Evolutionary conservation across 2,113 vertebrate genomes (phyloP), one percentile per base, ranked within the genome.

Genomic region (Odocoileus virginianus): DNA sequence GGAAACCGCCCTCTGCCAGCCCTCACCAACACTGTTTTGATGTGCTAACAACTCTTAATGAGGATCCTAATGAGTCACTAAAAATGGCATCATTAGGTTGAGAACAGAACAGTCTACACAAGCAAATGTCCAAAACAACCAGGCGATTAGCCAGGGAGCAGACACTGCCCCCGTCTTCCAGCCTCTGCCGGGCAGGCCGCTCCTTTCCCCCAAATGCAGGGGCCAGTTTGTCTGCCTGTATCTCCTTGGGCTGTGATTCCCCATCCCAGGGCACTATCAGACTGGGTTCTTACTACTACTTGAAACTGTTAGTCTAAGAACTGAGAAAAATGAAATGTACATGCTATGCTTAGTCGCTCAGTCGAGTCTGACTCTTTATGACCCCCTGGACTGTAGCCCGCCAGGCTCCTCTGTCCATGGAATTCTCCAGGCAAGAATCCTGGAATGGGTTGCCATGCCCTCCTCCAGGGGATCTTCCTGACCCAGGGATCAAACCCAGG

Each of bases 31-130:
- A 52, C 60, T 96, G 96, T 97, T 98, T 95, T 93, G 93, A 97
- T 97, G 97, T 96, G 88, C 94, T 98, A 97, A 98, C 96, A 97
- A 91, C 88, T 97, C 96, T 91, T 97, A 98, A 98, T 97, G 97
- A 98, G 95, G 95, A 94, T 93, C 74, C 87, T 98, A 97, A 98
- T 98, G 97, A 97, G 86, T 97, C 97, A 88, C 97, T 98, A 97
- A 97, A 98, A 97, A 97, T 97, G 97, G 97, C 96, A 97, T 98
- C 97, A 95, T 97, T 97, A 86, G 95, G 91, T 96, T 95, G 97
- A 96, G 97, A 97, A 97, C 97, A 97, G 97, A 97, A 97, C 96
- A 94, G 86, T 97, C 95, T 36, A 89, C 91, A 91, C 92, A 87
- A 91, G 58, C 82, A 30, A 95, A 95, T 86, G 96, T 97, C 98